These are phyloP conservation scores for Drosophila lacicola DNA, from an alignment of 2,888 invertebrate genomes.

Conservation along the genomic window DNA sequence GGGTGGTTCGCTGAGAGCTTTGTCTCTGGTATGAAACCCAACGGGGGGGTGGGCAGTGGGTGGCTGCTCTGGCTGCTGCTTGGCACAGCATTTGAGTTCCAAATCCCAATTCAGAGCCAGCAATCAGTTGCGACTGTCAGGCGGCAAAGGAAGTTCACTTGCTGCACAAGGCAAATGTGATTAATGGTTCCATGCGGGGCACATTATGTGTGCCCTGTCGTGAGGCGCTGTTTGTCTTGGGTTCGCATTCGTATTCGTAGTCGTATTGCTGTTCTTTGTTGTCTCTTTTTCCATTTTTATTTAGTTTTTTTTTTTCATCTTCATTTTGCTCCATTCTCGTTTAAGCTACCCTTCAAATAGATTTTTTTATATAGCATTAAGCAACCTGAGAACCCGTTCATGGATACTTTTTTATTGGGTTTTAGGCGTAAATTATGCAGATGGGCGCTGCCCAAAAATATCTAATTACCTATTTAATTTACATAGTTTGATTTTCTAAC, in stretches of 20 bases:
- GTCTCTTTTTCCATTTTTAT: constrained; percentile 18
- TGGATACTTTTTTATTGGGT: constrained; percentile 6
- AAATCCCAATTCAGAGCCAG: constrained; percentile 83
- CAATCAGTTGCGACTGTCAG: constrained; percentile 85
- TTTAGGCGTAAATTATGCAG: constrained; percentile 26
- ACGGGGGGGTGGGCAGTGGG: constrained; percentile 18
- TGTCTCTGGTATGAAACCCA: constrained; percentile 34
- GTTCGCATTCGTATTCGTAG: constrained; percentile 31
- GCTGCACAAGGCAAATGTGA: constrained; percentile 84
- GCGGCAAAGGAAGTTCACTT: constrained; percentile 84
- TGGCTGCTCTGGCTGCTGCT: constrained; percentile 44
- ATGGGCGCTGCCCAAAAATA: constrained; percentile 44
- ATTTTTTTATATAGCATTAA: constrained; percentile 58
- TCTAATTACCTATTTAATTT: constrained; percentile 55
- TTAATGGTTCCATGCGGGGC: constrained; percentile 83
- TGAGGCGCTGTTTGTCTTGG: constrained; percentile 43
- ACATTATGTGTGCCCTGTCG: constrained; percentile 77
- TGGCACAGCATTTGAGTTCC: constrained; percentile 70
- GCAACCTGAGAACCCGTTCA: constrained; percentile 37
- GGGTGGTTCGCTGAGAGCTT: constrained; percentile 45
- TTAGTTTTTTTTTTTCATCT: constrained; percentile 1
- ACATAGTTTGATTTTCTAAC: neutral
- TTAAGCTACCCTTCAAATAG: constrained; percentile 70
- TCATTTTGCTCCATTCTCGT: constrained; percentile 34
- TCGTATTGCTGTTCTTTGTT: constrained; percentile 51